A percentile compares a stretch with the other conserved stretches of the same genome.
Evolutionary conservation across 2,797 vertebrate genomes (phyloP).

Genomic region (Carduelis carduelis): DNA sequence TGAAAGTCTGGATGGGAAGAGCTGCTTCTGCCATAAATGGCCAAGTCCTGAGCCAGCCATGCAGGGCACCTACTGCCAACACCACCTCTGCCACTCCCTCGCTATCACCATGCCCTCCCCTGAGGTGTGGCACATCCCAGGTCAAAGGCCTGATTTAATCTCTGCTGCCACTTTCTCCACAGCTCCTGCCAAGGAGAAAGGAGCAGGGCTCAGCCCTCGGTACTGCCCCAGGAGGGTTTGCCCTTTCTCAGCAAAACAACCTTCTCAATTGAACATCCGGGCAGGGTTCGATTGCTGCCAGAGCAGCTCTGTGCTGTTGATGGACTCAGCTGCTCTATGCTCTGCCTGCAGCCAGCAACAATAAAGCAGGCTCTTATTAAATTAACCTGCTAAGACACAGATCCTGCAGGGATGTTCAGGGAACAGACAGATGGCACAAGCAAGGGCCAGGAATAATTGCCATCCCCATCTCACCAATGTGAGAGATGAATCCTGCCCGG

Average conservation of each 20-base stretch:
- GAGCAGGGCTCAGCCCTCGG: rapidly evolving
- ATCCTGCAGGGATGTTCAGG: conserved; percentile 1
- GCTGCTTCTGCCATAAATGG: neutral
- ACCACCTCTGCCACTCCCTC: neutral
- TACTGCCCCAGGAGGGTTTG: neutral
- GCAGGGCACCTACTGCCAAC: neutral
- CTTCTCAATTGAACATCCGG: neutral
- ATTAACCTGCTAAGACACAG: conserved; percentile 31
- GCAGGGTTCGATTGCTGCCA: neutral
- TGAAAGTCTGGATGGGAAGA: neutral
- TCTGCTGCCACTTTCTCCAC: neutral
- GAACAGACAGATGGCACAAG: conserved; percentile 9
- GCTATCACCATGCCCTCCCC: rapidly evolving
- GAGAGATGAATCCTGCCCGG: neutral
- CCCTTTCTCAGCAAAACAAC: neutral
- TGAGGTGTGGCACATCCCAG: neutral
- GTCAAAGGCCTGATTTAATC: neutral
- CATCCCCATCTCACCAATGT: neutral
- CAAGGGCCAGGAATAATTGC: neutral
- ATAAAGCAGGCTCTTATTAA: conserved; percentile 18
- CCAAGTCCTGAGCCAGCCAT: neutral
- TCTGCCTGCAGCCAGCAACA: neutral
- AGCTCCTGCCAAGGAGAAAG: neutral
- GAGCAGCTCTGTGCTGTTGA: neutral
- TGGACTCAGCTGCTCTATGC: neutral